These are phyloP conservation scores for Toxotes jaculatrix DNA, from an alignment of 2,113 vertebrate species.

Conservation along the genomic window DNA sequence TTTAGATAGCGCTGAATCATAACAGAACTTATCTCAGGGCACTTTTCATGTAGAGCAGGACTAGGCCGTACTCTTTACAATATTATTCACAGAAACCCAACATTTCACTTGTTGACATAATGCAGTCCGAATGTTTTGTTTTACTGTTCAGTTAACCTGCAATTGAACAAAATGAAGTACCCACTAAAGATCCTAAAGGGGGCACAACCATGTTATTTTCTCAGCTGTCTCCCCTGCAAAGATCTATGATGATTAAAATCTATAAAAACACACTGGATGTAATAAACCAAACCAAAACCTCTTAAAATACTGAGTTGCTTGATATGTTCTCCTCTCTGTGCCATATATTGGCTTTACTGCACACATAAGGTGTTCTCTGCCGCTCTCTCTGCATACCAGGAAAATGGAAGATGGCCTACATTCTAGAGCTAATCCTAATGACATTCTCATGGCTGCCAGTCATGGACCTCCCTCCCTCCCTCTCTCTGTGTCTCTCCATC, in stretches of 20 bases:
- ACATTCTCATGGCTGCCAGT: conserved; percentile 75
- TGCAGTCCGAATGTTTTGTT: conserved; percentile 5
- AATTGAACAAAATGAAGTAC: conserved; percentile 19
- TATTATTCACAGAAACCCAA: too few species aligned
- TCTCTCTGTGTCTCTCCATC: not conserved
- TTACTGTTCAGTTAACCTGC: conserved; percentile 21
- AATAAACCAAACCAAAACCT: conserved; percentile 64
- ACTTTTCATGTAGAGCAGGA: too few species aligned
- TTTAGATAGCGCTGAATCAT: too few species aligned
- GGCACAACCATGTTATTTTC: conserved; percentile 34
- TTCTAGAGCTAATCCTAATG: conserved; percentile 74
- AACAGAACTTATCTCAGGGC: too few species aligned
- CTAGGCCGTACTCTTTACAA: too few species aligned
- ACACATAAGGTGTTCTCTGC: conserved; percentile 40
- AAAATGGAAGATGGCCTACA: conserved; percentile 69
- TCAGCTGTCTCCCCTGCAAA: conserved; percentile 36
- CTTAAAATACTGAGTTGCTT: conserved; percentile 39
- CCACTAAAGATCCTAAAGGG: conserved; percentile 31
- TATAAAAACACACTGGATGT: conserved; percentile 54
- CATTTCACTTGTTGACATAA: not conserved
- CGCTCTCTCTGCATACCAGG: conserved; percentile 17
- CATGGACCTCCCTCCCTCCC: conserved; percentile 36
- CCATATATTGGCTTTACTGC: conserved; percentile 62
- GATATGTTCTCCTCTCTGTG: conserved; percentile 39
- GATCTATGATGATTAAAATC: conserved; percentile 73